Conservation (phyloP, 2,797 vertebrate genomes). For the Aplochiton taeniatus region DNA sequence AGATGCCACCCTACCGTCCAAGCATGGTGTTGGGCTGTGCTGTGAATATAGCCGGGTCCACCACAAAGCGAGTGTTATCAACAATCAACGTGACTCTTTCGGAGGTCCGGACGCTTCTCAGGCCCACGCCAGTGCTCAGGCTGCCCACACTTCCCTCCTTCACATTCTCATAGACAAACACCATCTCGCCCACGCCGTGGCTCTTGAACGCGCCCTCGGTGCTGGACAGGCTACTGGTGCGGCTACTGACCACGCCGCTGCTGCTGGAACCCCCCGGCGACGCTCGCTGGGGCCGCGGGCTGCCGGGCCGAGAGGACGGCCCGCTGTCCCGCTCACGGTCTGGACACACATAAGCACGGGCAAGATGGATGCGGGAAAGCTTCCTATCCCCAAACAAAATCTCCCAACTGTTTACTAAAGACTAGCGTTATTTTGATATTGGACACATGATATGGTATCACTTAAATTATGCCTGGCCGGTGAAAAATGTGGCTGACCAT, state of each 20-base stretch:
- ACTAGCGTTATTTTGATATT: no score
- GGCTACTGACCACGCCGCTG: slow-evolving; percentile 88
- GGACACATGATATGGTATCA: no score
- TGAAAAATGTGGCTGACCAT: no score
- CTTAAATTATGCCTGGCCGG: no score
- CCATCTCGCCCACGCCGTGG: slow-evolving; percentile 85
- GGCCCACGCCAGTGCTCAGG: slow-evolving; percentile 48
- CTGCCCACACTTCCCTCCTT: slow-evolving; percentile 79
- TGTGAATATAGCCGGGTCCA: slow-evolving; percentile 96
- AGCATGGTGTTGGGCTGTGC: slow-evolving; percentile 99
- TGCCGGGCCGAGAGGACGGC: slow-evolving; percentile 87
- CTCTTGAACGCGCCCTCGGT: slow-evolving; percentile 91
- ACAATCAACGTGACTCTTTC: slow-evolving; percentile 97
- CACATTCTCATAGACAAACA: slow-evolving; percentile 92
- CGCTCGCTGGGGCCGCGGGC: slow-evolving; percentile 90
- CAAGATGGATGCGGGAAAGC: background rate
- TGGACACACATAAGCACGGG: slow-evolving; percentile 38
- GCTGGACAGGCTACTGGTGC: slow-evolving; percentile 92
- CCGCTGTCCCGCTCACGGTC: slow-evolving; percentile 90
- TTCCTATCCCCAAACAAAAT: background rate
- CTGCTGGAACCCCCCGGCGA: slow-evolving; percentile 90
- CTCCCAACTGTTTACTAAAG: no score
- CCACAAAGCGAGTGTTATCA: slow-evolving; percentile 97
- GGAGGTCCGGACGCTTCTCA: slow-evolving; percentile 83
- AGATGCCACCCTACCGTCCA: slow-evolving; percentile 82